Evolutionary conservation across 2,113 vertebrate species (phyloP), one percentile per base, ranked within the genome.

Genomic region (Benitochromis conjunctus): DNA sequence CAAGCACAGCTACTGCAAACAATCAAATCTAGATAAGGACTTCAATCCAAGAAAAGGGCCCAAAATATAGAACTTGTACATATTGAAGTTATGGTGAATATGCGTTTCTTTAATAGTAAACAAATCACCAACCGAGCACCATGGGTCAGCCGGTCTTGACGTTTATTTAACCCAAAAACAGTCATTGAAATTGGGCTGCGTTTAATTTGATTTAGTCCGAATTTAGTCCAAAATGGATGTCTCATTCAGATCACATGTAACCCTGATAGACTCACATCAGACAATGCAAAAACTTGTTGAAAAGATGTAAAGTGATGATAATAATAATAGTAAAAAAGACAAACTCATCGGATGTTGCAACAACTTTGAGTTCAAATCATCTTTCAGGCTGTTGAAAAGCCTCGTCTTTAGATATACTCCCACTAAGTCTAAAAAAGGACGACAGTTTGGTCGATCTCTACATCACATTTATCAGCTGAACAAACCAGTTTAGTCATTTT

Each of bases 1-100:
- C 93, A 91, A 88, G 78, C 83, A 90, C 76, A 87, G n/a, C 76
- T 79, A 36, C 89, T 80, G 62, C 66, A 92, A 51, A 89, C 76
- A 84, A 87, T 54, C 19, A 83, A 83, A 88, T 88, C 82, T 83
- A 86, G 38, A 79, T n/a, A 88, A 55, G 76, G 38, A 79, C 74
- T 78, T 86, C 12, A 81, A 53, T 69, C 74, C 71, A 53, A 86
- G 0, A 77, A 80, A 79, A 85, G 16, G 31, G 11, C 46, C 60
- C 31, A 54, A 36, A 79, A 53, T 24, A 19, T 83, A 53, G 6
- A 69, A 31, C 31, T 62, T 26, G 29, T n/a, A 48, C 48, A 60
- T 18, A 43, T n/a, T 54, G 18, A 60, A 6, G 16, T 80, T 85
- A 46, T 54, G 6, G 38, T n/a, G 26, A 82, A 43, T 54, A 76